Evolutionary conservation across 2,113 vertebrate species (phyloP).

Genomic region (Bucco capensis): DNA sequence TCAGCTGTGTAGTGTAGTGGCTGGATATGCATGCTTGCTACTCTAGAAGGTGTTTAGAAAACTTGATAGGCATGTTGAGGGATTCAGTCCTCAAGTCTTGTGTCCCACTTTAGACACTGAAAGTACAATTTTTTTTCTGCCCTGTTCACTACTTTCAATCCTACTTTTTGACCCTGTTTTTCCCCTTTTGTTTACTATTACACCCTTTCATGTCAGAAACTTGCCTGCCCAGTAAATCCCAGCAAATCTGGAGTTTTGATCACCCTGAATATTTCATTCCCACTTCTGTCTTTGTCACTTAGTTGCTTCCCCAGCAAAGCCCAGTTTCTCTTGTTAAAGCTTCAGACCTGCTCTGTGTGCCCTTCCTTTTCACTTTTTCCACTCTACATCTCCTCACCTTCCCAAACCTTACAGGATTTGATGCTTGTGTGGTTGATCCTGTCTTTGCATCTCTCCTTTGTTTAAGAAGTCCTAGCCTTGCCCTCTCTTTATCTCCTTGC

Average conservation of each 20-base stretch:
- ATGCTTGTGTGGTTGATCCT: not conserved
- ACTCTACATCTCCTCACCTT: not conserved
- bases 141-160: not conserved
- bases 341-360: not conserved
- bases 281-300: not conserved
- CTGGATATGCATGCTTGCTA: not conserved
- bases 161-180: not conserved
- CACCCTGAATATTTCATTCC: not conserved
- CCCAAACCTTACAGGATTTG: not conserved
- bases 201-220: not conserved
- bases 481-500: not conserved
- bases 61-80: not conserved
- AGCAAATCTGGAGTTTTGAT: not conserved
- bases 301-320: not conserved
- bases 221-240: not conserved
- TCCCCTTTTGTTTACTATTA: not conserved
- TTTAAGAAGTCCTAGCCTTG: not conserved
- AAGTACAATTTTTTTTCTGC: not conserved
- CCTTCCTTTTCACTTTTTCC: not conserved
- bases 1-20: not conserved
- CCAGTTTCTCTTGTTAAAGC: not conserved
- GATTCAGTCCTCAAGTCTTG: not conserved
- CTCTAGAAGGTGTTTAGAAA: not conserved
- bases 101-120: not conserved
- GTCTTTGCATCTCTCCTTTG: not conserved